Evolutionary conservation across 2,797 vertebrate genomes (phyloP).

Genomic region (Picus viridis): DNA sequence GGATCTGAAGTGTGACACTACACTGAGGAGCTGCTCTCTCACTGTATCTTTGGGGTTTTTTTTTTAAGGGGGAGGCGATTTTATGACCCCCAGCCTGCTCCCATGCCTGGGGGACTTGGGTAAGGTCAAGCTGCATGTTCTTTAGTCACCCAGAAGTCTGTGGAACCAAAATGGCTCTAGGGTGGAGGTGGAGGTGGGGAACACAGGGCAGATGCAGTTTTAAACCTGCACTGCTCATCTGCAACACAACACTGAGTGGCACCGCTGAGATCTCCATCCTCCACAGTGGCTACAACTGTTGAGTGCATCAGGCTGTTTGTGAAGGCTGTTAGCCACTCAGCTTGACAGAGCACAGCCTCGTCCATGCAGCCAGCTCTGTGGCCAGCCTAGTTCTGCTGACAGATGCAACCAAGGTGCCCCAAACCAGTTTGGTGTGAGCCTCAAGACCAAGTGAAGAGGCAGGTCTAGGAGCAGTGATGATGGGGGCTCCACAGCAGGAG

Average conservation of each 20-base stretch:
- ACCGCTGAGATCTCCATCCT: not conserved
- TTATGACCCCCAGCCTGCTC: not conserved
- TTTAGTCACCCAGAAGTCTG: not conserved
- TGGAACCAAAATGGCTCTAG: not conserved
- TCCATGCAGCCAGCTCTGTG: fast-evolving
- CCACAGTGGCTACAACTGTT: fast-evolving
- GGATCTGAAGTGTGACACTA: not conserved
- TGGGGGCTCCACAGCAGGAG: fast-evolving
- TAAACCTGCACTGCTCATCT: not conserved
- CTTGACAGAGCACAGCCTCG: not conserved
- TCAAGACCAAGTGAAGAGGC: not conserved
- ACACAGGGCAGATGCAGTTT: not conserved
- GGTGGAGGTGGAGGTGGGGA: not conserved
- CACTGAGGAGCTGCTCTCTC: not conserved
- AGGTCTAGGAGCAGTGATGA: not conserved
- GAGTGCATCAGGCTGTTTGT: fast-evolving
- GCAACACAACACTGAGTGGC: not conserved
- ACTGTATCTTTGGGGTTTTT: too few species aligned
- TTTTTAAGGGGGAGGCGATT: fast-evolving
- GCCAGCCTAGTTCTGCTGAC: not conserved
- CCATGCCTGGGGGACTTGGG: not conserved
- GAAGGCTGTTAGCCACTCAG: not conserved
- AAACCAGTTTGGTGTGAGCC: not conserved
- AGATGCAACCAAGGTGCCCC: not conserved
- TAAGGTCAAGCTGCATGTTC: not conserved